Evolutionary conservation across 2,888 invertebrate species (phyloP).

Genomic region (Acronicta leporina): DNA sequence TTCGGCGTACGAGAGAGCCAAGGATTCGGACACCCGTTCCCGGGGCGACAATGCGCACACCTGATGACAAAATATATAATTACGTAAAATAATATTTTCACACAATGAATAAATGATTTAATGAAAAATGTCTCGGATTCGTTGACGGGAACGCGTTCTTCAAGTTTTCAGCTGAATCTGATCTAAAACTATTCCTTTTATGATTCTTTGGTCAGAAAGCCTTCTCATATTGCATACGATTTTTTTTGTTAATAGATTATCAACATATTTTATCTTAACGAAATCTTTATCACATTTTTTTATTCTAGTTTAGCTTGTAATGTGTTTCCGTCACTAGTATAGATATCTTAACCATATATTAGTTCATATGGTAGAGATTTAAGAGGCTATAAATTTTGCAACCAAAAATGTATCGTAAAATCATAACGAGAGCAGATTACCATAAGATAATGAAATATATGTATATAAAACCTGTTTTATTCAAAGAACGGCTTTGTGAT

Average conservation of each 20-base stretch:
- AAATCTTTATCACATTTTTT: slow-evolving; percentile 10
- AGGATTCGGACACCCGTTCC: slow-evolving; percentile 89
- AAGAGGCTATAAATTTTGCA: slow-evolving; percentile 42
- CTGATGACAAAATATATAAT: slow-evolving; percentile 74
- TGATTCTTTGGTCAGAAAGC: too few relatives aligned
- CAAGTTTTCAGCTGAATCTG: too few relatives aligned
- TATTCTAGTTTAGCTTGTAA: slow-evolving; percentile 14
- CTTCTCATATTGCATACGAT: too few relatives aligned
- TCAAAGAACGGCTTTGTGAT: slow-evolving; percentile 25
- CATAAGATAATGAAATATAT: slow-evolving; percentile 49
- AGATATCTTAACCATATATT: slow-evolving; percentile 29
- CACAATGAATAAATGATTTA: too few relatives aligned
- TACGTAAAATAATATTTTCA: not conserved
- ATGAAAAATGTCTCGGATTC: not conserved
- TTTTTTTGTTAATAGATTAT: not conserved
- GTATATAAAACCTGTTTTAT: slow-evolving; percentile 42
- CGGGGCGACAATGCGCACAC: slow-evolving; percentile 93
- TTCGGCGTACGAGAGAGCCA: slow-evolving; percentile 84
- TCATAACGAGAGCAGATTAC: slow-evolving; percentile 33
- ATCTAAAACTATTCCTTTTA: too few relatives aligned
- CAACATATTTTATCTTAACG: too few relatives aligned
- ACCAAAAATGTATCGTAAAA: slow-evolving; percentile 36
- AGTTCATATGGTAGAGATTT: slow-evolving; percentile 36
- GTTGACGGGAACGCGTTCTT: not conserved
- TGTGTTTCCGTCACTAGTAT: slow-evolving; percentile 22